Base-by-base conservation (phyloP, 2,888 invertebrate species). In the Netelia inedita region DNA sequence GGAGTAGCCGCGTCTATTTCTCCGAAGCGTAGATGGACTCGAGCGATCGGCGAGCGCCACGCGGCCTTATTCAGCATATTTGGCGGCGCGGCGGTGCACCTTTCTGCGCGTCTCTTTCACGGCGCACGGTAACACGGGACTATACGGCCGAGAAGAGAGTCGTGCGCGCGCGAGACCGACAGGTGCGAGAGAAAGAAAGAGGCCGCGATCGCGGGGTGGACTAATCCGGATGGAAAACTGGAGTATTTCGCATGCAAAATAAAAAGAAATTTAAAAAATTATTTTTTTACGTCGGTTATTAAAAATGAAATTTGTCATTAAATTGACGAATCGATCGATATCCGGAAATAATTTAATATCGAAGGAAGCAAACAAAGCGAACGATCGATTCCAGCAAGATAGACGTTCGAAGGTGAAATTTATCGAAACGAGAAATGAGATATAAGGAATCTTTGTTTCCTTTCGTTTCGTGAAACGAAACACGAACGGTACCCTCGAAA, bases 41-140 rank as follows among this genome's bases (percentile, higher is more conserved):
- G 79, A 86, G 41, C 83, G 86, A 84, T 84, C 79, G 28, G 76
- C 63, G 76, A 76, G 79, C 76, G 80, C 69, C 78, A 78, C 76
- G 74, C 85, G 86, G 85, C 86, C 87, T 87, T 87, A 88, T 88
- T 88, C 76, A 85, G 82, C 87, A 87, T 88, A 88, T 88, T 88
- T 86, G 87, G 85, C 78, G 84, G 82, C 73, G 80, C 65, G 21
- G 81, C 82, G 82, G 79, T 75, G 78, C 57, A 16, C 9, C 16
- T 16, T 19, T 57, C 16, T 21, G 46, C 57, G 9, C 19, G 57
- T 57, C 2, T 16, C 8, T 57, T 16, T 57, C 57, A 19, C 19
- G 8, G 1, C 21, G 57, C 0, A 16, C 19, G 19, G 8, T 14
- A 28, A 28, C 28, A 28, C 28, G 28, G 28, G 19, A 6, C 16